These are phyloP conservation scores for Zeugodacus cucurbitae DNA, from an alignment of 1,140 invertebrate genomes.

Conservation along the genomic window DNA sequence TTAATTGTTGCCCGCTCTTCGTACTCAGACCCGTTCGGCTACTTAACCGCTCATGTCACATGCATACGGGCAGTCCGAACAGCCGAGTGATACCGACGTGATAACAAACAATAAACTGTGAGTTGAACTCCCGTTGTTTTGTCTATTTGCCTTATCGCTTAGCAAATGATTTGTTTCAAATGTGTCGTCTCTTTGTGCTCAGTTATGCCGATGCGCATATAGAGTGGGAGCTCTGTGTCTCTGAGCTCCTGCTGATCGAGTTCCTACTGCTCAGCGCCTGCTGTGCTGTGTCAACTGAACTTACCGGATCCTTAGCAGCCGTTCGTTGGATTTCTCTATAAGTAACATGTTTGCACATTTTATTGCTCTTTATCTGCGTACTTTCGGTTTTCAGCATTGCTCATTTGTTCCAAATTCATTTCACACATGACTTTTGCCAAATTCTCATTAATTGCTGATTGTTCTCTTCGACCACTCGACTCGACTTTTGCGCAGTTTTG, in stretches of 20 bases:
- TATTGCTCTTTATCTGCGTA: neutral
- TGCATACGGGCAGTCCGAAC: neutral
- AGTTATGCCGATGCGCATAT: neutral
- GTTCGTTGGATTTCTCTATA: neutral
- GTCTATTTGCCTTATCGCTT: slow-evolving; percentile 36
- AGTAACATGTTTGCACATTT: neutral
- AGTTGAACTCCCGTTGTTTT: slow-evolving; percentile 28
- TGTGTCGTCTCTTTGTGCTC: neutral
- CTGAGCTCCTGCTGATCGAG: neutral
- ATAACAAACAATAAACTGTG: slow-evolving; percentile 7
- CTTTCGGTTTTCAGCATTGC: neutral
- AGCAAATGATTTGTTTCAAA: slow-evolving; percentile 30
- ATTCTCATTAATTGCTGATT: slow-evolving; percentile 23
- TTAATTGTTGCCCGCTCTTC: slow-evolving; percentile 7
- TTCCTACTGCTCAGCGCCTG: neutral
- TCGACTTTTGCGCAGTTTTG: slow-evolving; percentile 19
- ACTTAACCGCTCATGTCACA: neutral
- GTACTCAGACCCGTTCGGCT: neutral
- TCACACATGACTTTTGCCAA: slow-evolving; percentile 35
- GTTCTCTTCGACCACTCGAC: neutral
- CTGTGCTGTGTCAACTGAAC: slow-evolving; percentile 23
- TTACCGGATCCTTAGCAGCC: slow-evolving; percentile 16
- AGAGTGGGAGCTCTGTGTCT: neutral
- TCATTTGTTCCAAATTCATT: neutral
- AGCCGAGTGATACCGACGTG: neutral